Evolutionary conservation across 2,113 vertebrate species (phyloP).

Genomic region (Oncorhynchus masou): DNA sequence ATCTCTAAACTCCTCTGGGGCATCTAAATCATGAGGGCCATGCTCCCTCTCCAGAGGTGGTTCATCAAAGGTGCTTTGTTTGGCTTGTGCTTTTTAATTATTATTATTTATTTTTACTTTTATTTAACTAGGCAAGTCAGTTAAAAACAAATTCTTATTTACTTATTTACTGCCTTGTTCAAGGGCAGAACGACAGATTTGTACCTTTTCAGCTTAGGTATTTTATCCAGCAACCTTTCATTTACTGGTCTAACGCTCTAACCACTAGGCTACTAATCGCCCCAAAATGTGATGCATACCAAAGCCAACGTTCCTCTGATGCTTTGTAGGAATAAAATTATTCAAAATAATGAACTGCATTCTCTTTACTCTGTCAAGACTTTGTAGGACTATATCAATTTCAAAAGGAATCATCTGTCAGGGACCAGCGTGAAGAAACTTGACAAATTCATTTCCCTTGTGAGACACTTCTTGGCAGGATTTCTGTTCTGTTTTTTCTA

Average conservation of each 20-base stretch:
- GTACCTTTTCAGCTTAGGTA: too few species aligned
- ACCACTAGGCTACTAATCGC: too few species aligned
- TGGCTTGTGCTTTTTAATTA: conserved; percentile 16
- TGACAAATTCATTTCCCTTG: conserved; percentile 54
- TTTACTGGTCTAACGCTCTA: too few species aligned
- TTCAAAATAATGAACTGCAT: conserved; percentile 34
- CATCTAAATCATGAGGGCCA: not conserved
- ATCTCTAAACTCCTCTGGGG: too few species aligned
- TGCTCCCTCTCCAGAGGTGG: not conserved
- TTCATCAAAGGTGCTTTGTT: conserved; percentile 15
- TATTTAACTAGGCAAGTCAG: too few species aligned
- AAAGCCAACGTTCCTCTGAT: conserved; percentile 38
- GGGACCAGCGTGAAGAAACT: conserved; percentile 55
- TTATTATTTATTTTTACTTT: too few species aligned
- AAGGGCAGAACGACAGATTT: too few species aligned
- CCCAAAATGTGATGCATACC: conserved; percentile 18
- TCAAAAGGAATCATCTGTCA: conserved; percentile 58
- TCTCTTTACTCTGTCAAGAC: conserved; percentile 58
- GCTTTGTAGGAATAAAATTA: conserved; percentile 31
- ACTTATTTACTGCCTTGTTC: too few species aligned
- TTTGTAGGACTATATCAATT: conserved; percentile 47
- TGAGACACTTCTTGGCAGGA: conserved; percentile 42
- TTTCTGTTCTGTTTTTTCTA: conserved; percentile 23
- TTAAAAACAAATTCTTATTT: too few species aligned
- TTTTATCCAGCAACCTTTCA: too few species aligned